Percentiles rank a stretch among this genome's conserved stretches.
These are phyloP conservation scores for Diadema setosum DNA, from an alignment of 35 echinoderm and acorn worm species.

Conservation along the genomic window DNA sequence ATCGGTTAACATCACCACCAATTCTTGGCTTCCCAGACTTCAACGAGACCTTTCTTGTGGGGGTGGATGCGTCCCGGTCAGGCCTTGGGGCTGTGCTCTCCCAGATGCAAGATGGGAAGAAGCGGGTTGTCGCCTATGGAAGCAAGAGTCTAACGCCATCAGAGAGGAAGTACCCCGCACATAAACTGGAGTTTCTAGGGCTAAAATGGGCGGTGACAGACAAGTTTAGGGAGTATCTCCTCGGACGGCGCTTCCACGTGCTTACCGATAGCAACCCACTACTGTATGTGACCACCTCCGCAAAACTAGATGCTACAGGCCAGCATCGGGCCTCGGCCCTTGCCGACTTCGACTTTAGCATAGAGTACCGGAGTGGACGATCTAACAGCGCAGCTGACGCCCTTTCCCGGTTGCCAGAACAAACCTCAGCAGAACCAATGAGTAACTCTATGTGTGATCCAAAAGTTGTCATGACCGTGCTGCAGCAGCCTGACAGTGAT, in stretches of 20 bases:
- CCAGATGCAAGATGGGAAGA: slow-evolving; percentile 15
- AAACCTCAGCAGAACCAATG: background rate
- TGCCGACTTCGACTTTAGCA: background rate
- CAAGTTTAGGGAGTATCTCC: slow-evolving; percentile 31
- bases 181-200: slow-evolving; percentile 61
- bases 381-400: slow-evolving; percentile 20
- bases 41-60: background rate
- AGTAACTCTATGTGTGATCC: background rate
- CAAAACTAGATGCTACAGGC: background rate
- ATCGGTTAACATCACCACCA: background rate
- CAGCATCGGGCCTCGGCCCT: background rate
- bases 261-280: background rate
- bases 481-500: background rate
- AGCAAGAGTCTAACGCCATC: slow-evolving; percentile 5
- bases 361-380: background rate
- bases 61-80: slow-evolving; percentile 19
- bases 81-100: slow-evolving; percentile 15
- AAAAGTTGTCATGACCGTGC: background rate
- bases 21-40: slow-evolving; percentile 42
- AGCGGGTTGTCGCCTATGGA: slow-evolving; percentile 39
- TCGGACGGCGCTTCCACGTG: slow-evolving; percentile 31
- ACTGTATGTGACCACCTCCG: background rate
- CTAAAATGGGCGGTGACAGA: slow-evolving; percentile 53
- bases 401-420: background rate
- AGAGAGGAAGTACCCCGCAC: slow-evolving; percentile 40